Base-by-base conservation (phyloP, 2,888 invertebrate species). In the Epistrophe grossulariae region DNA sequence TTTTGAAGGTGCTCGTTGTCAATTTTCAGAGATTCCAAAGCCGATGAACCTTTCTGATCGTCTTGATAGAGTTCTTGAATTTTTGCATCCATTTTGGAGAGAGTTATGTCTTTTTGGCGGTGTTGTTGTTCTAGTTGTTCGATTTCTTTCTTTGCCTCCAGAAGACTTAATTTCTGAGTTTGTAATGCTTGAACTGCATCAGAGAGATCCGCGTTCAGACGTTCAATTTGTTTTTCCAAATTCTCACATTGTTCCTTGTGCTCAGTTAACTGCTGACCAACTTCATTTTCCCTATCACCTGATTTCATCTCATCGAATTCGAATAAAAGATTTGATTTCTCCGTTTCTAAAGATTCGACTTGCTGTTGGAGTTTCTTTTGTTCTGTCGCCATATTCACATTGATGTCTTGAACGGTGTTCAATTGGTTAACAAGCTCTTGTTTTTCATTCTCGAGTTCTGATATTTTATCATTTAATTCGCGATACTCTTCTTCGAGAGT, bases 401-500 rank as follows among this genome's bases (percentile, higher is more conserved):
- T 90, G 10, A 84, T 73, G 35, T 90, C 91, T 89, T 93, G 92
- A 4, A 90, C 82, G 2, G 85, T 79, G 28, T 89, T 88, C 7
- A 91, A 82, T 77, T 91, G 88, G 17, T 89, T 89, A 5, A 88
- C 78, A 5, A 90, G 64, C n/a, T 89, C 88, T 13, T 89, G 89
- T 40, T 91, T 91, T 84, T 91, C 91, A 9, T 89, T 84, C 48
- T 91, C 90, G 4, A 92, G 93, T 62, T 93, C 92, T 40, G 93
- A 91, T 10, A 95, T 92, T 88, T 95, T 94, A 60, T 93, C 93
- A 89, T 95, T 94, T 89, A 95, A 93, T 73, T 94, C 94, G 62
- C 93, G 92, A 64, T 95, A 94, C 92, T 95, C 94, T 64, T 94
- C 94, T 90, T 95, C 94, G 89, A 96, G 93, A 9, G 94, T 94